Conservation (phyloP, 1,140 invertebrate genomes). For the Anthonomus grandis region DNA sequence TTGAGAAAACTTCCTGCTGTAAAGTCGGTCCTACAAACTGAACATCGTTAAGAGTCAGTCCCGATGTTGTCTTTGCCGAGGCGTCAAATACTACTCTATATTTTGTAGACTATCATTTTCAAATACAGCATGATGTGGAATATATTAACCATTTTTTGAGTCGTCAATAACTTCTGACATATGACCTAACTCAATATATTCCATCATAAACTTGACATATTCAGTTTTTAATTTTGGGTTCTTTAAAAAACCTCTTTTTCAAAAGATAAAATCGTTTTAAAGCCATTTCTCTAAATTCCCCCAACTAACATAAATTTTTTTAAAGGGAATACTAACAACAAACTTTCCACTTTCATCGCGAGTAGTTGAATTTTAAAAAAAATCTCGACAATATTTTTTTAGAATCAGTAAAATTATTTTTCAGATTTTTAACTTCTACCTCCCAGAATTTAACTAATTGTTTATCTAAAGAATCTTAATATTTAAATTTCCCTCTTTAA, state of each 20-base stretch:
- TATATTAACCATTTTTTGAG: constrained; percentile 1
- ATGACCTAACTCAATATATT: too few species aligned
- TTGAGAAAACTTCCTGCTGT: too few species aligned
- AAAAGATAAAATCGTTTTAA: constrained; percentile 5
- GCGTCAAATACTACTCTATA: constrained; percentile 46
- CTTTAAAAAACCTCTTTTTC: constrained; percentile 6
- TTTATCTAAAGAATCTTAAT: background rate
- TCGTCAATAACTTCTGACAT: constrained; percentile 1
- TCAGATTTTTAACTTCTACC: too few species aligned
- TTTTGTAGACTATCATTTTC: constrained; percentile 40
- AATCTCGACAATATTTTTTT: constrained; percentile 7
- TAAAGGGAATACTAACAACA: too few species aligned
- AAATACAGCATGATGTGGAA: constrained; percentile 50
- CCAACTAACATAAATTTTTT: background rate
- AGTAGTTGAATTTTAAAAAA: background rate
- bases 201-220: too few species aligned
- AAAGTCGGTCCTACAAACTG: too few species aligned
- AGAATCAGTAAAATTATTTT: background rate
- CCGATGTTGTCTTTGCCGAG: too few species aligned
- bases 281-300: too few species aligned
- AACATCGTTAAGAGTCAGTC: too few species aligned
- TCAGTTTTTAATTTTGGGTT: too few species aligned
- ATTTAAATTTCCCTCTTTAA: constrained; percentile 3
- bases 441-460: constrained; percentile 10
- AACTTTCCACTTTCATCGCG: too few species aligned